Base-by-base conservation (phyloP, 2,113 vertebrate genomes). In the Datnioides undecimradiatus region DNA sequence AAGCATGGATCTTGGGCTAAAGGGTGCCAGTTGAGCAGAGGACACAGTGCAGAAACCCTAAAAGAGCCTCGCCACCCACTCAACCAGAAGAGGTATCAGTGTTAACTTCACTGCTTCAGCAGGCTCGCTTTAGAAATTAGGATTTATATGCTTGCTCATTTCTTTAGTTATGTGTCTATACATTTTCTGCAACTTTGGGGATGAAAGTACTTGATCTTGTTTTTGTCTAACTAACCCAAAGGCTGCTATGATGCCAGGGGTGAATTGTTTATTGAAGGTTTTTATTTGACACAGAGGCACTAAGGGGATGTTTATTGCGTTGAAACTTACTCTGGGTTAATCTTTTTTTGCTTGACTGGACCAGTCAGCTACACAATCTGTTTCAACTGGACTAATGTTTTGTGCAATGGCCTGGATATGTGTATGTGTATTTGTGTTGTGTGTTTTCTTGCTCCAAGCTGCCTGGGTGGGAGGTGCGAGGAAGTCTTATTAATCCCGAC, bases 401-500 rank as follows among this genome's bases (percentile, higher is more conserved):
- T 16, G 31, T 73, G 38, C 34, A 73, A 14, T 62, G 38, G 54
- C 31, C 36, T 23, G 5, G 19, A 65, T 49, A 48, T 55, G 34
- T 43, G 49, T 57, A 25, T 46, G 19, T 43, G 34, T 36, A 11
- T 79, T 33, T 25, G 29, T 58, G 46, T 72, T 36, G 14, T 79
- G 38, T 25, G 29, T 58, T 51, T 72, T 62, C 23, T 60, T 38
- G 49, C 49, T 72, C 46, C 8, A 43, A 76, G 71, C 69, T 60
- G 66, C 25, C 21, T 59, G 5, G 40, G 41, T 76, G 43, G 66
- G 70, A 76, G 65, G 59, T 74, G 67, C 80, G 27, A 19, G 38
- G 31, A 74, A 43, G 63, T 57, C 43, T 73, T 59, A 87, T 87
- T 88, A 87, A 71, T 79, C 49, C 73, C 67, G 71, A 84, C 82